A percentile compares a stretch with the other conserved stretches of the same genome.
Conservation (phyloP, 2,797 vertebrate species). For the Halcyon chelicuti region DNA sequence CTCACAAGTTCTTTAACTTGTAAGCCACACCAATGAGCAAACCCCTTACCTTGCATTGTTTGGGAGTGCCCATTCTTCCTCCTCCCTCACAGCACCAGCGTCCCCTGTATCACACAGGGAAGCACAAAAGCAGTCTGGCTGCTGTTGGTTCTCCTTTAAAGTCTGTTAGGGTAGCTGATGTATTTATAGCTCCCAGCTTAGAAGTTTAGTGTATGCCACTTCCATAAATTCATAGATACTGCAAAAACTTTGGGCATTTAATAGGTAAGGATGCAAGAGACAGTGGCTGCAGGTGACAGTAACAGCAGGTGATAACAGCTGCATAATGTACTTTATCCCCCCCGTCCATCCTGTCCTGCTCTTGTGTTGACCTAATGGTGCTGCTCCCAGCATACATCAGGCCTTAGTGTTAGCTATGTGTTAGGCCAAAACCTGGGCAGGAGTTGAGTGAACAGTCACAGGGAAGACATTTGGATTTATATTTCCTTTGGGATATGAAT, state of each 20-base stretch:
- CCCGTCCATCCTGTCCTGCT: neutral
- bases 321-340: neutral
- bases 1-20: neutral
- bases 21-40: neutral
- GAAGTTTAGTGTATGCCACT: neutral
- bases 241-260: neutral
- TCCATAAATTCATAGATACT: neutral
- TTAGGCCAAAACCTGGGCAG: neutral
- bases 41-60: neutral
- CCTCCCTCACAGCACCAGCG: accelerated
- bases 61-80: neutral
- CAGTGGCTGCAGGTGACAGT: neutral
- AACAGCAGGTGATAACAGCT: neutral
- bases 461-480: neutral
- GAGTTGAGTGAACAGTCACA: neutral
- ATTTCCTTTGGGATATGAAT: neutral
- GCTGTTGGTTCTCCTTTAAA: neutral
- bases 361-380: no score
- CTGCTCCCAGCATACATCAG: neutral
- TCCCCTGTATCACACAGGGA: neutral
- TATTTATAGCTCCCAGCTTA: neutral
- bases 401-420: neutral
- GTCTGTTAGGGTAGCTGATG: neutral
- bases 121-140: neutral
- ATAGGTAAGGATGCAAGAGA: neutral